phyloP scores from a whole-genome alignment of 2,888 invertebrate genomes.

The Capitulum mitella region DNA sequence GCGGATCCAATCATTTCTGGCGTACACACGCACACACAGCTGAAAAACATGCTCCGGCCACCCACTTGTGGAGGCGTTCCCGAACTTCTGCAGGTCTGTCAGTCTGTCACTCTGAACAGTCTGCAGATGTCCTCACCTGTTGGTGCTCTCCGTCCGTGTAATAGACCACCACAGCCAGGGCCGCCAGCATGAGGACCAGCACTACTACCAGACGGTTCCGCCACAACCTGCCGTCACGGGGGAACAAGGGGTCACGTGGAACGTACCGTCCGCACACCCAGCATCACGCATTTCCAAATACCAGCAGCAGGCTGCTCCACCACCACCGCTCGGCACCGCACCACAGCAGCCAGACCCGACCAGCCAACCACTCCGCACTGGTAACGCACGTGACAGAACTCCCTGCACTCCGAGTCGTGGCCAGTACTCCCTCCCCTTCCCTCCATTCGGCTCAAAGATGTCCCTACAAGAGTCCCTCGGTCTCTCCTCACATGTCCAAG shows the following conservation, averaged over 20 bases:
- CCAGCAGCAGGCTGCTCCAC: no score
- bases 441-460: no score
- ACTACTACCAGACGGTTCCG: neutral
- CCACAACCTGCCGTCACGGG: neutral
- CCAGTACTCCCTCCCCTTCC: neutral
- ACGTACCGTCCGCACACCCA: no score
- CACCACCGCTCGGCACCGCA: no score
- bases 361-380: neutral
- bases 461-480: no score
- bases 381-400: neutral
- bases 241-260: no score
- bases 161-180: neutral
- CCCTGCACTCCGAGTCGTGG: neutral
- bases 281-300: no score
- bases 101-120: neutral
- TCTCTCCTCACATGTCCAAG: neutral
- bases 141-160: constrained; percentile 35
- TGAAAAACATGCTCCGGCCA: neutral
- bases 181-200: neutral
- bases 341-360: no score
- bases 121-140: constrained; percentile 27
- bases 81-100: neutral
- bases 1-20: neutral
- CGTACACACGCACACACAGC: neutral
- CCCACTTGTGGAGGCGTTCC: neutral